These are phyloP conservation scores for Atractosteus spatula DNA, from an alignment of 2,113 vertebrate species.

Conservation along the genomic window DNA sequence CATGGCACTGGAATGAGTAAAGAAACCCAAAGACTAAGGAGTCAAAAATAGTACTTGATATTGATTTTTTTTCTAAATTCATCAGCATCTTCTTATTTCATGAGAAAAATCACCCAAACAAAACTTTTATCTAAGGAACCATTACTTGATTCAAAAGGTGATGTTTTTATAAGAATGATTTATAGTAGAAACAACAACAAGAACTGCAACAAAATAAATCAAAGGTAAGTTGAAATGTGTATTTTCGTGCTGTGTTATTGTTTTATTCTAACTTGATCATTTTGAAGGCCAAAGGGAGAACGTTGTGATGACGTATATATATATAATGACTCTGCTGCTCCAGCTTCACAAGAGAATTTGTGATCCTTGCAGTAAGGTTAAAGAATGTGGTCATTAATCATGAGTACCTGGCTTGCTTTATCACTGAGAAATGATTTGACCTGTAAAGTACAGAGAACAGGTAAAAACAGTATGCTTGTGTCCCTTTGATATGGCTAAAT, in stretches of 20 bases:
- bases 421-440: neutral
- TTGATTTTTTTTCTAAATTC: neutral
- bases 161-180: neutral
- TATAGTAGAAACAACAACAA: neutral
- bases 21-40: neutral
- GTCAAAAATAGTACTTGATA: conserved; percentile 7
- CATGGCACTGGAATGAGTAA: neutral
- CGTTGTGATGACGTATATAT: neutral
- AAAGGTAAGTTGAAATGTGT: neutral
- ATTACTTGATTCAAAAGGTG: neutral
- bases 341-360: neutral
- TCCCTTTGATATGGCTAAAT: neutral
- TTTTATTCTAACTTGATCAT: neutral
- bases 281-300: neutral
- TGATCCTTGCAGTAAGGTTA: conserved; percentile 1
- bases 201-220: neutral
- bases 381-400: neutral
- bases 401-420: neutral
- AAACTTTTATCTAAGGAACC: neutral
- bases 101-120: neutral
- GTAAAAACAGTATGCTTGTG: no score
- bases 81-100: neutral
- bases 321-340: neutral
- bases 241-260: neutral
- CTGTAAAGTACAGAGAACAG: neutral